Evolutionary conservation across 2,113 vertebrate genomes (phyloP).

Genomic region (Eclectus roratus): DNA sequence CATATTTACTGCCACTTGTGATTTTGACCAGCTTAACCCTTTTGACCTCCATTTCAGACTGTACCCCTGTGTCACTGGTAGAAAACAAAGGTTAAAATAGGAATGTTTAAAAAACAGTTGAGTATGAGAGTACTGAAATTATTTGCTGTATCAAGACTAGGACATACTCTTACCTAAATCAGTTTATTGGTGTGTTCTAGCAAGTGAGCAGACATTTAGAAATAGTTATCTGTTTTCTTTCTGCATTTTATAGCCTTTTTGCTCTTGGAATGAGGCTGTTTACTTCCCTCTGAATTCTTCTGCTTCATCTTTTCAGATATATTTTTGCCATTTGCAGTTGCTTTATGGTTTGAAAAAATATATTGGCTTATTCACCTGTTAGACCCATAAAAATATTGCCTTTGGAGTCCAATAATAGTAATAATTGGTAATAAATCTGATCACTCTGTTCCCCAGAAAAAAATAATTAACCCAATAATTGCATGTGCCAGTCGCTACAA

Average conservation of each 20-base stretch:
- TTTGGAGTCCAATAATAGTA: slow-evolving; percentile 59
- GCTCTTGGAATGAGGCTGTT: background rate
- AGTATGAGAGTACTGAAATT: background rate
- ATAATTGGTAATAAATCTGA: slow-evolving; percentile 71
- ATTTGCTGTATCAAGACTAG: background rate
- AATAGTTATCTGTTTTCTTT: background rate
- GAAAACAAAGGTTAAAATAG: background rate
- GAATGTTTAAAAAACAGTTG: background rate
- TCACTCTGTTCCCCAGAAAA: slow-evolving; percentile 56
- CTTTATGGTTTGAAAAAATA: slow-evolving; percentile 65
- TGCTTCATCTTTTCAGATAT: slow-evolving; percentile 44
- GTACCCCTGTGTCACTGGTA: background rate
- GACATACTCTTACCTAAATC: background rate
- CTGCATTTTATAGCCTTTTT: background rate
- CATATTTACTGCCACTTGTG: background rate
- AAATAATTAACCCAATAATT: slow-evolving; percentile 76
- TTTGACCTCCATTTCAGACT: background rate
- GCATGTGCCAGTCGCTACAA: slow-evolving; percentile 59
- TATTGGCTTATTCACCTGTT: slow-evolving; percentile 73
- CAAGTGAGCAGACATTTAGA: background rate
- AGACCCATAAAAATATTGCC: slow-evolving; percentile 71
- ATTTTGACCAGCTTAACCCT: background rate
- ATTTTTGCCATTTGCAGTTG: slow-evolving; percentile 57
- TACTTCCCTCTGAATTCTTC: slow-evolving; percentile 7
- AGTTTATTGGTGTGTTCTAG: background rate